Conservation (phyloP, 2,888 invertebrate species). For the Endomychus coccineus region DNA sequence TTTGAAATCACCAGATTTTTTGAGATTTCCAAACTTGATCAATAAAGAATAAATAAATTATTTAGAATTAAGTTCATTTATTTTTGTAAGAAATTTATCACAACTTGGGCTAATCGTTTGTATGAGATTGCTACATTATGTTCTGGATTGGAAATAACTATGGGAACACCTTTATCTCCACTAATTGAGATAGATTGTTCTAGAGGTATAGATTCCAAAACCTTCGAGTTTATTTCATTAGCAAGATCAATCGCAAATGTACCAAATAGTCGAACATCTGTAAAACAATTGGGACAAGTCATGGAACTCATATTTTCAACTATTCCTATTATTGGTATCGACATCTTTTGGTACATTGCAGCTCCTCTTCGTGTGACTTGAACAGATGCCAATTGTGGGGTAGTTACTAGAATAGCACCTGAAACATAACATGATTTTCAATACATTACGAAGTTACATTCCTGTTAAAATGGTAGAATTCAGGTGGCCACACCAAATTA, state of each 20-base stretch:
- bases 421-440: no score
- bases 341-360: conserved; percentile 78
- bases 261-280: conserved; percentile 67
- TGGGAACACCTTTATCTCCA: conserved; percentile 68
- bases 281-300: conserved; percentile 68
- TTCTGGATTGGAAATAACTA: conserved; percentile 60
- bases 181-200: conserved; percentile 60
- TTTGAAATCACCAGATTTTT: no score
- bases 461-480: no score
- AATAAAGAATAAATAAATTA: no score
- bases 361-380: conserved; percentile 81
- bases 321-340: conserved; percentile 78
- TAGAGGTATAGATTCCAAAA: conserved; percentile 68
- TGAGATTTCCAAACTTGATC: no score
- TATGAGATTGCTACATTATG: conserved; percentile 25
- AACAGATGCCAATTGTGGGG: conserved; percentile 82
- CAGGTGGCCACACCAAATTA: no score
- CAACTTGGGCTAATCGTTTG: conserved; percentile 27
- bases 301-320: conserved; percentile 86
- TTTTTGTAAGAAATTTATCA: conserved; percentile 27
- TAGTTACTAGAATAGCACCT: conserved; percentile 86
- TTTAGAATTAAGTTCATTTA: conserved; percentile 18
- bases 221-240: conserved; percentile 55
- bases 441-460: no score
- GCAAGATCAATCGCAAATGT: conserved; percentile 56